Evolutionary conservation across 2,888 invertebrate species (phyloP), one percentile per base, ranked within the genome.

Genomic region (Glaucopsyche alexis): DNA sequence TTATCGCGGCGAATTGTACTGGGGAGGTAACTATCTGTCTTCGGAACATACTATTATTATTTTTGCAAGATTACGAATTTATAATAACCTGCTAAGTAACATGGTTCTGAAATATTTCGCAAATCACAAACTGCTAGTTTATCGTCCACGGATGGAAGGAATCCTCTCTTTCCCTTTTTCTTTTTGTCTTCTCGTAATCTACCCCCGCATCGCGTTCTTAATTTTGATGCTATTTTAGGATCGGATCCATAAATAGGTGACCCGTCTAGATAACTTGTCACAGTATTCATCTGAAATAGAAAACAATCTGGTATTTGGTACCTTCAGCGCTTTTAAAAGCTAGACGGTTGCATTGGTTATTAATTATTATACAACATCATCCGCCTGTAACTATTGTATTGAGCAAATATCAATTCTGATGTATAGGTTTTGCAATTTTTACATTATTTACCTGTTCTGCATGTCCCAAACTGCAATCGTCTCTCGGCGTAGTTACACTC

Each of bases 271-370:
- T 86, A 94, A 78, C 93, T 92, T 11, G 94, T 95, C 0, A 95
- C 94, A 80, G 95, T 95, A 83, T 96, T 96, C 94, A 96, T 95
- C 95, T 96, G 84, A 7, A 71, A 50, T 50, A 11, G 42, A n/a
- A 52, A 71, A 14, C 13, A 55, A 55, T 19, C 4, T 0, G 9
- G 5, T 55, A 8, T 42, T 42, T 42, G 1, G 42, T 8, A 55
- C 9, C 5, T 55, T 55, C 55, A 9, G 55, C 19, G 8, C 16
- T 55, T 52, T 16, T 50, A 8, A 16, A 19, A 52, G 16, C 2
- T 42, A 3, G 8, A 42, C 42, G 9, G 16, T 52, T 52, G 29
- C 19, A 60, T 4, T 55, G 52, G 19, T 55, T 19, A 13, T 65
- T 45, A 45, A n/a, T 13, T 50, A n/a, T 6, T 50, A n/a, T 6